Base-by-base conservation (phyloP, 2,113 vertebrate species). In the Neogobius melanostomus region DNA sequence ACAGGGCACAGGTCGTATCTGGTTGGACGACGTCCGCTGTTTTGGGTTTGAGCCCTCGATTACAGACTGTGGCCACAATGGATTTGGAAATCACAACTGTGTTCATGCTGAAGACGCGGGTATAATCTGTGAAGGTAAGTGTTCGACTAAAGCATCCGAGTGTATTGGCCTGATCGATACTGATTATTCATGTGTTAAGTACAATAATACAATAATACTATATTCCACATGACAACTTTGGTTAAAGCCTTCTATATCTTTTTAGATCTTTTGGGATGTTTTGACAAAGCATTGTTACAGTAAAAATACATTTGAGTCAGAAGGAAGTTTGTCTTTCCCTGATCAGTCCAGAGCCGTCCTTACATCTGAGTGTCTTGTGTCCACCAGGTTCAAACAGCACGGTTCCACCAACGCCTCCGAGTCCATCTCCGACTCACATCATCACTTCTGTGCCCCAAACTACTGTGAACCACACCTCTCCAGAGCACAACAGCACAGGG, bases 1-100 rank as follows among this genome's bases (percentile, higher is more conserved):
- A 70, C 66, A 7, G 7, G 86, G 84, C 16, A 77, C 6, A 1
- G 86, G 84, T 60, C 86, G 73, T 21, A 85, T 88, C 78, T 88
- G 86, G 84, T 42, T 88, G 82, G 86, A 86, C 4, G 36, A 86
- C 49, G 61, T 86, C 45, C 0, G 0, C 0, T 88, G 86, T 64
- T 36, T 4, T 11, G 84, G 86, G 8, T 59, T 54, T 12, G 84
- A 88, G 54, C 0, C 64, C n/a, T 77, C 68, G 0, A 12, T 88
- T 14, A 63, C 75, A 16, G 11, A 76, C 9, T 88, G 86, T 57
- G 50, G 48, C 49, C 84, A 84, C 68, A 14, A 0, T 45, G 82
- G 71, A 7, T 71, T 86, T 68, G 83, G 81, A 1, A 3, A 10
- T 36, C 81, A 84, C 65, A 64, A 82, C 73, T 87, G 82, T 67